Evolutionary conservation across 2,888 invertebrate species (phyloP).

Genomic region (Lydus trimaculatus): DNA sequence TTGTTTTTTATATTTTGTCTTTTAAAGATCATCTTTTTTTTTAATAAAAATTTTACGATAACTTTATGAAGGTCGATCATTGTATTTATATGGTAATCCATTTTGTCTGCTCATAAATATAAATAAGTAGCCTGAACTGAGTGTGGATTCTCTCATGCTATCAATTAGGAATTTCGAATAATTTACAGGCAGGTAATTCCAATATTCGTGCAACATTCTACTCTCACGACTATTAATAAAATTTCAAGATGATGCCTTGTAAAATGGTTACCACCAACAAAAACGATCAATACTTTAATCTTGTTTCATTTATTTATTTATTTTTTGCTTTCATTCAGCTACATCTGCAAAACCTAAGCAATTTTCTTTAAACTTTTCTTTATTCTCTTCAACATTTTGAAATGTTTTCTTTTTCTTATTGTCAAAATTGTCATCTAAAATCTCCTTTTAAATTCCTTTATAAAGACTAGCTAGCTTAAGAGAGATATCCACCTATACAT

Average conservation of each 20-base stretch:
- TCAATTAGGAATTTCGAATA: slow-evolving; percentile 7
- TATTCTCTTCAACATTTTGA: not conserved
- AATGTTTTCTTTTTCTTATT: not conserved
- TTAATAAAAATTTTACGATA: not conserved
- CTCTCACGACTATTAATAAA: slow-evolving; percentile 1
- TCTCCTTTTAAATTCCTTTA: slow-evolving; percentile 29
- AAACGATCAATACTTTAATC: not conserved
- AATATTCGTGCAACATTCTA: slow-evolving; percentile 1
- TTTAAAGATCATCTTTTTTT: not conserved
- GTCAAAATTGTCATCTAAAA: slow-evolving; percentile 16
- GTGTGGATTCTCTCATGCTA: slow-evolving; percentile 6
- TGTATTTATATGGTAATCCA: slow-evolving; percentile 8
- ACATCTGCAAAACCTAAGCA: not conserved
- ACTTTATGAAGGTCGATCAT: not conserved
- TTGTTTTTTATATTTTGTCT: not conserved
- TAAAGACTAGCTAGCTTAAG: slow-evolving; percentile 38
- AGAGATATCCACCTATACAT: slow-evolving; percentile 17
- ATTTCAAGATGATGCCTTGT: not conserved
- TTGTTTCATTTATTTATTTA: too few species aligned
- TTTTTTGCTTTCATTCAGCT: not conserved
- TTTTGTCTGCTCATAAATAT: slow-evolving; percentile 8
- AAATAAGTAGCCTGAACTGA: slow-evolving; percentile 3
- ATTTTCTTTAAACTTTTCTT: not conserved
- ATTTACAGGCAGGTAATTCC: slow-evolving; percentile 3
- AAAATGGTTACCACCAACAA: not conserved